Conservation (phyloP, 2,797 vertebrate species). For the Rhinophrynus dorsalis region DNA sequence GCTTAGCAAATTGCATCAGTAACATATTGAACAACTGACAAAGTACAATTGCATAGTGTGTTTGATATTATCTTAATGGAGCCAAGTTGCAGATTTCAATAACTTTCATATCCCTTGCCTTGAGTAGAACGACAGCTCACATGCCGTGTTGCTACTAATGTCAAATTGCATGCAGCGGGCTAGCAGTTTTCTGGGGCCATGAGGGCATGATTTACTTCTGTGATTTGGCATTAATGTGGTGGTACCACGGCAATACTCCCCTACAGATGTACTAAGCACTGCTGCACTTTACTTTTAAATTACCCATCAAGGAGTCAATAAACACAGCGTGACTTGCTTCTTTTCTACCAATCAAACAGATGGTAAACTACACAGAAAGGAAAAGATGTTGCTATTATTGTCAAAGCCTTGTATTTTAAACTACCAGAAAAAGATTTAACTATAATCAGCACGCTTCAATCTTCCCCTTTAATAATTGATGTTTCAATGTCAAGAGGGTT, state of each 20-base stretch:
- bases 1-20: conserved; percentile 50
- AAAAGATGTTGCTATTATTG: conserved; percentile 47
- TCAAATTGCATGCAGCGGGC: conserved; percentile 50
- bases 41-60: conserved; percentile 52
- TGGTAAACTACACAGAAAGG: conserved; percentile 39
- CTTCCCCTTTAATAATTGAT: conserved; percentile 36
- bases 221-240: conserved; percentile 14
- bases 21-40: conserved; percentile 55
- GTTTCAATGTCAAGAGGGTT: conserved; percentile 32
- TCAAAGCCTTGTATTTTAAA: conserved; percentile 43
- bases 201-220: conserved; percentile 48
- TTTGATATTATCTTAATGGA: conserved; percentile 49
- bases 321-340: conserved; percentile 43
- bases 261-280: conserved; percentile 44
- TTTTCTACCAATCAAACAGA: conserved; percentile 50
- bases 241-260: conserved; percentile 25
- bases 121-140: conserved; percentile 18
- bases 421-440: conserved; percentile 36
- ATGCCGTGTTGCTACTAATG: conserved; percentile 28
- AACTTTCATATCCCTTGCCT: conserved; percentile 49
- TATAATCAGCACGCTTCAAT: background rate
- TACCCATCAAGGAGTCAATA: conserved; percentile 49
- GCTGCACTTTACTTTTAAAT: conserved; percentile 51
- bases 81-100: conserved; percentile 39
- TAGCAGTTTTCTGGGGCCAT: conserved; percentile 45